phyloP scores from a whole-genome alignment of 2,888 invertebrate species.

The Furcula furcula region DNA sequence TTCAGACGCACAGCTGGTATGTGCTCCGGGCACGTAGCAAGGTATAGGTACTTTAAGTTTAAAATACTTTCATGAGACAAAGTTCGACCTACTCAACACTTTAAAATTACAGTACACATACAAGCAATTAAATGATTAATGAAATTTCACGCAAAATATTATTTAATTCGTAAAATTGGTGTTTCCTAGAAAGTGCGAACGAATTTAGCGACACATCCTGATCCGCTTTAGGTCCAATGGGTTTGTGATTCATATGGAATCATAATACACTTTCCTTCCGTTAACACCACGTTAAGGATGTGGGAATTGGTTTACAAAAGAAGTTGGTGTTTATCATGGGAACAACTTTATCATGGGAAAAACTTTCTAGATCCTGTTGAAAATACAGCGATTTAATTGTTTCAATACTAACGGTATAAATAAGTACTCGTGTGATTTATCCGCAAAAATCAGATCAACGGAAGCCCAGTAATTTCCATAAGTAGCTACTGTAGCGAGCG shows the following conservation, averaged over 20 bases:
- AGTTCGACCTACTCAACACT: no score
- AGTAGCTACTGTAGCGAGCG: no score
- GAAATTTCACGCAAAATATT: background rate
- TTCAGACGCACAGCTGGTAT: no score
- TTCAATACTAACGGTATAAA: no score
- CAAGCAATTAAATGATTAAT: background rate
- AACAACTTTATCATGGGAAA: slow-evolving; percentile 10
- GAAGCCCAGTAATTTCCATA: no score
- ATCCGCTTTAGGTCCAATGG: slow-evolving; percentile 10
- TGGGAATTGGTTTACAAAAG: slow-evolving; percentile 13
- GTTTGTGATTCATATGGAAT: background rate
- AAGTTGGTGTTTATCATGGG: slow-evolving; percentile 11
- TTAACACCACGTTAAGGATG: slow-evolving; percentile 16
- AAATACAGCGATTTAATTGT: no score
- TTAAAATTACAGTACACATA: no score
- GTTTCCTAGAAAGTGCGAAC: slow-evolving; percentile 31
- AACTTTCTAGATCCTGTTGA: slow-evolving; percentile 17
- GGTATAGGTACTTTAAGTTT: no score
- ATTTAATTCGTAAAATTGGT: slow-evolving; percentile 2
- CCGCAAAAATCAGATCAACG: no score
- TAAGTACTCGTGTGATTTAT: no score
- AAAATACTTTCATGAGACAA: no score
- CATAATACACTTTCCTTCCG: slow-evolving; percentile 16
- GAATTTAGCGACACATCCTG: slow-evolving; percentile 27
- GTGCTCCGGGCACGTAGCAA: no score